phyloP scores from a whole-genome alignment of 2,113 vertebrate genomes.

The Corythornis cristatus region DNA sequence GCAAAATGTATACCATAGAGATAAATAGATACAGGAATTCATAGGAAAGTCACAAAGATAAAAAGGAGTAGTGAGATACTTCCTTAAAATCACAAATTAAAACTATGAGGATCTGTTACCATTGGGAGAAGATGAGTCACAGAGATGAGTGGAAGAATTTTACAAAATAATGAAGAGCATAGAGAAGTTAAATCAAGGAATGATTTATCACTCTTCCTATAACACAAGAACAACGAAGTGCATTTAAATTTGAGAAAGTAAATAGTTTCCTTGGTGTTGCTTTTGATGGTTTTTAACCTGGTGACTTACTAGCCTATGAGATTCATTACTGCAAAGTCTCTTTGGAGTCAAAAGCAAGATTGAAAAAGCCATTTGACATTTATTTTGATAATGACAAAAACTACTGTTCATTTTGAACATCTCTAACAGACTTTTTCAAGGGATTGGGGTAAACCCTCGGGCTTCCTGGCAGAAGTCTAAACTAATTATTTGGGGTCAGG shows the following conservation, averaged over 20 bases:
- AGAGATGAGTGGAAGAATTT: not conserved
- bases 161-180: not conserved
- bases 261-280: slow-evolving; percentile 12
- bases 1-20: not conserved
- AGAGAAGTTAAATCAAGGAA: not conserved
- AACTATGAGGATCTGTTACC: not conserved
- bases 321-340: not conserved
- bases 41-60: not conserved
- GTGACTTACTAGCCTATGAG: slow-evolving; percentile 7
- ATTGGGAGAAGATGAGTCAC: not conserved
- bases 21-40: not conserved
- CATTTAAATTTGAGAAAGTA: slow-evolving; percentile 29
- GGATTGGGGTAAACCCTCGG: not conserved
- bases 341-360: slow-evolving; percentile 3
- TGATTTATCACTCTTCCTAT: slow-evolving; percentile 14
- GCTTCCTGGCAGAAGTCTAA: slow-evolving; percentile 35
- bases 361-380: slow-evolving; percentile 23
- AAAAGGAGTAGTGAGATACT: not conserved
- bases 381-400: slow-evolving; percentile 45
- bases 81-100: not conserved
- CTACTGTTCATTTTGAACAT: not conserved
- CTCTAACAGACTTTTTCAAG: not conserved
- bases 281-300: not conserved
- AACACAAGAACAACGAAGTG: not conserved
- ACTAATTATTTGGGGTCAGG: slow-evolving; percentile 44